Percentiles rank a stretch among this genome's conserved stretches.
Evolutionary conservation across 2,797 vertebrate species (phyloP).

Genomic region (Lutjanus campechanus): DNA sequence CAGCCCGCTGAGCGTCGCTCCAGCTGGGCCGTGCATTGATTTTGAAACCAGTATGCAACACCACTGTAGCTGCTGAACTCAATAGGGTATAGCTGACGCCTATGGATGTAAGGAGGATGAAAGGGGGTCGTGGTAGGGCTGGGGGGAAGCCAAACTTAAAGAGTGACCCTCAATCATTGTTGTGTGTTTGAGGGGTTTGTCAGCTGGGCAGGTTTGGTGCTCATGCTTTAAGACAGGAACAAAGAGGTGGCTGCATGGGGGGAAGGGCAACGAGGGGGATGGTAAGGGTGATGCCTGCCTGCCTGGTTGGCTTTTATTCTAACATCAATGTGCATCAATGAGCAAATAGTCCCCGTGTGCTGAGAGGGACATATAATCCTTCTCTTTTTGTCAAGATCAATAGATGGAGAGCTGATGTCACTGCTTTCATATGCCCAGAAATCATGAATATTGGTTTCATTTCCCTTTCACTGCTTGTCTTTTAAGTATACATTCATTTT

Average conservation of each 20-base stretch:
- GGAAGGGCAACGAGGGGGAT: conserved; percentile 71
- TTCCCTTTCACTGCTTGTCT: conserved; percentile 44
- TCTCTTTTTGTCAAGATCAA: conserved; percentile 72
- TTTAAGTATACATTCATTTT: conserved; percentile 62
- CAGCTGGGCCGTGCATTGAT: conserved; percentile 74
- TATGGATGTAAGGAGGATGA: conserved; percentile 42
- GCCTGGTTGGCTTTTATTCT: conserved; percentile 80
- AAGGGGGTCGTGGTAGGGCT: conserved; percentile 19
- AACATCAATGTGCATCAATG: conserved; percentile 81
- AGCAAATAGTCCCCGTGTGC: conserved; percentile 77
- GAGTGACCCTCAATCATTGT: conserved; percentile 68
- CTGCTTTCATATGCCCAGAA: conserved; percentile 45
- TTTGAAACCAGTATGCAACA: conserved; percentile 53
- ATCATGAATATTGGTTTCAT: conserved; percentile 50
- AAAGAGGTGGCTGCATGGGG: conserved; percentile 79
- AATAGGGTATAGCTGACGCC: conserved; percentile 34
- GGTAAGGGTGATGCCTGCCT: conserved; percentile 73
- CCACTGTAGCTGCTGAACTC: conserved; percentile 49
- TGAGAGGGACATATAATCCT: conserved; percentile 65
- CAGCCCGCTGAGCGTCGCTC: conserved; percentile 55
- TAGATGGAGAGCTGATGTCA: conserved; percentile 63
- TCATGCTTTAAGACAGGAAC: conserved; percentile 78
- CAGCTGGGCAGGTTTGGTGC: conserved; percentile 72
- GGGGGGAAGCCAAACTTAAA: conserved; percentile 44
- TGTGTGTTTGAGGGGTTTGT: conserved; percentile 67